Evolutionary conservation across 2,888 invertebrate species (phyloP).

Genomic region (Drosophila neonasuta): DNA sequence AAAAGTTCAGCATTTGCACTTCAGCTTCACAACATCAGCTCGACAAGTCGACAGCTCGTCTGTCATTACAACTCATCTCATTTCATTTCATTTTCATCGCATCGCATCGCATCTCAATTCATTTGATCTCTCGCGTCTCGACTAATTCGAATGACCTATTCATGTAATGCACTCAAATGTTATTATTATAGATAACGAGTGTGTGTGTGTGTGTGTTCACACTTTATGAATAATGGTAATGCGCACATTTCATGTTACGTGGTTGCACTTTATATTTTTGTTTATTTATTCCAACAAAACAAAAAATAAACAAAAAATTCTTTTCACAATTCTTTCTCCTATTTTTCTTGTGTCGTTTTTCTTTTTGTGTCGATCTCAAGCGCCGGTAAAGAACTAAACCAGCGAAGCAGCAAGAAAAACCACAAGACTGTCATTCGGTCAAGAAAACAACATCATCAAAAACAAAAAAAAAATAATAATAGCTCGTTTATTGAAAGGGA

Average conservation of each 20-base stretch:
- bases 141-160: conserved; percentile 25
- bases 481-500: conserved; percentile 22
- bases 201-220: conserved; percentile 4
- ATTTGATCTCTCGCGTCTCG: conserved; percentile 5
- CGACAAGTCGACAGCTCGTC: background rate
- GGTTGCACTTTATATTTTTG: conserved; percentile 24
- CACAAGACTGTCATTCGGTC: conserved; percentile 59
- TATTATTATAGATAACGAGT: conserved; percentile 13
- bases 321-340: conserved; percentile 1
- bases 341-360: conserved; percentile 19
- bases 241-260: conserved; percentile 69
- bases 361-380: conserved; percentile 59
- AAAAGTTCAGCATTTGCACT: conserved; percentile 39
- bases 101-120: background rate
- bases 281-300: conserved; percentile 4
- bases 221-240: conserved; percentile 34
- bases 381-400: conserved; percentile 68
- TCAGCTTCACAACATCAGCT: conserved; percentile 8
- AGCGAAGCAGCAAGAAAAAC: conserved; percentile 56
- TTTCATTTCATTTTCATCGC: background rate
- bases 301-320: background rate
- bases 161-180: conserved; percentile 6
- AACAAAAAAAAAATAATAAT: conserved; percentile 23
- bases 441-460: conserved; percentile 27
- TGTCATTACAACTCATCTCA: conserved; percentile 4